A percentile compares a stretch with the other conserved stretches of the same genome.
Evolutionary conservation across 2,888 invertebrate genomes (phyloP).

Genomic region (Agriopis marginaria): DNA sequence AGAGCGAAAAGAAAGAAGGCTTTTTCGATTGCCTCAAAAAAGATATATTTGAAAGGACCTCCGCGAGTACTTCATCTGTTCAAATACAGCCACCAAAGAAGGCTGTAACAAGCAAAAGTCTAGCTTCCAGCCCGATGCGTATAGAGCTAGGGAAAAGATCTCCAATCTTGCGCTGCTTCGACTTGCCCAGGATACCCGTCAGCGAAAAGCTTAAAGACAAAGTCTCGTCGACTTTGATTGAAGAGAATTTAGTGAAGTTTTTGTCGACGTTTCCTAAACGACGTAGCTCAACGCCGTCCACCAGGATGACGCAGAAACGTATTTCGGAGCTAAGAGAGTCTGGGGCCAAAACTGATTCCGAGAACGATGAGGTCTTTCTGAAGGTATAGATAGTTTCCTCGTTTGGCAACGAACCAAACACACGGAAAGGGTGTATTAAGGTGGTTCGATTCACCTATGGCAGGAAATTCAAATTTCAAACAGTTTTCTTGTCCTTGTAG

Average conservation of each 20-base stretch:
- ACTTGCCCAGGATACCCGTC: constrained; percentile 60
- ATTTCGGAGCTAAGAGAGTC: constrained; percentile 64
- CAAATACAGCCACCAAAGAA: constrained; percentile 40
- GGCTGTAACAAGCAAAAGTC: constrained; percentile 56
- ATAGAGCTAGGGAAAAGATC: constrained; percentile 57
- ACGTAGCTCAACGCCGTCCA: constrained; percentile 70
- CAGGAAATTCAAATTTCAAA: too few relatives aligned
- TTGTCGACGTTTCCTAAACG: constrained; percentile 66
- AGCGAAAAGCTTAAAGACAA: constrained; percentile 47
- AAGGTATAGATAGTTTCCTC: constrained; percentile 30
- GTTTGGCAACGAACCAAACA: background rate
- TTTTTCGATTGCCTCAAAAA: constrained; percentile 65
- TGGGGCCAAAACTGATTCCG: constrained; percentile 72
- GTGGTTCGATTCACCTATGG: too few relatives aligned
- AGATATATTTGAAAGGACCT: constrained; percentile 47
- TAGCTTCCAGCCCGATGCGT: constrained; percentile 67
- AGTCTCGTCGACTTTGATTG: constrained; percentile 48
- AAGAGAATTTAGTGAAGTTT: constrained; percentile 65
- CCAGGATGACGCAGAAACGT: constrained; percentile 58
- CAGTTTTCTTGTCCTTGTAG: too few relatives aligned
- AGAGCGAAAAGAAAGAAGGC: constrained; percentile 53
- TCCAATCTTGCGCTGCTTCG: constrained; percentile 66
- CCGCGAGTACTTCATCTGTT: constrained; percentile 52
- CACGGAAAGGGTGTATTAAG: too few relatives aligned
- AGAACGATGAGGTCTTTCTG: constrained; percentile 64